phyloP scores from a whole-genome alignment of 35 echinoderm and acorn worm genomes.

The Lytechinus variegatus region DNA sequence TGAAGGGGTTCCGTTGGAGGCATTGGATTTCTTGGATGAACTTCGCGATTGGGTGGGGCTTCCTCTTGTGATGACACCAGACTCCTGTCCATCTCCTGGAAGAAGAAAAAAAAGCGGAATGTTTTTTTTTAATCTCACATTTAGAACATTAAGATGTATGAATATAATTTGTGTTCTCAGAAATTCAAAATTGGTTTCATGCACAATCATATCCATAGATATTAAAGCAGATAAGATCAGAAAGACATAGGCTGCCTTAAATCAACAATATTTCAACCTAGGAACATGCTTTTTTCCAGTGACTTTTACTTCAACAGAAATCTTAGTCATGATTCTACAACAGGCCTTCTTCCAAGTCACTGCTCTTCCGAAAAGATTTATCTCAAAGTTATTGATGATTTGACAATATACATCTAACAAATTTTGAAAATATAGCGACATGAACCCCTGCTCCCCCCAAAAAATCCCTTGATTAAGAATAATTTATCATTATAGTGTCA shows the following conservation, averaged over 20 bases:
- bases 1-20: conserved; percentile 94
- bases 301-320: too few relatives aligned
- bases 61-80: conserved; percentile 46
- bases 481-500: too few relatives aligned
- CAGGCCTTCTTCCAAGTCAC: too few relatives aligned
- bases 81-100: conserved; percentile 21
- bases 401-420: not conserved
- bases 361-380: not conserved
- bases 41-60: conserved; percentile 89
- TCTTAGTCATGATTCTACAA: too few relatives aligned
- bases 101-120: not conserved
- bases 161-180: not conserved
- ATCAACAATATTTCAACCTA: too few relatives aligned
- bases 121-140: not conserved
- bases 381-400: not conserved
- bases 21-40: conserved; percentile 97
- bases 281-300: too few relatives aligned
- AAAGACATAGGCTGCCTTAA: too few relatives aligned
- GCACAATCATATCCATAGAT: not conserved
- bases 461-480: not conserved
- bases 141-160: not conserved
- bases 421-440: not conserved
- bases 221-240: too few relatives aligned
- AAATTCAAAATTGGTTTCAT: not conserved
- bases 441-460: not conserved